phyloP scores from a whole-genome alignment of 1,140 invertebrate genomes.

The Aphelenchoides fujianensis region DNA sequence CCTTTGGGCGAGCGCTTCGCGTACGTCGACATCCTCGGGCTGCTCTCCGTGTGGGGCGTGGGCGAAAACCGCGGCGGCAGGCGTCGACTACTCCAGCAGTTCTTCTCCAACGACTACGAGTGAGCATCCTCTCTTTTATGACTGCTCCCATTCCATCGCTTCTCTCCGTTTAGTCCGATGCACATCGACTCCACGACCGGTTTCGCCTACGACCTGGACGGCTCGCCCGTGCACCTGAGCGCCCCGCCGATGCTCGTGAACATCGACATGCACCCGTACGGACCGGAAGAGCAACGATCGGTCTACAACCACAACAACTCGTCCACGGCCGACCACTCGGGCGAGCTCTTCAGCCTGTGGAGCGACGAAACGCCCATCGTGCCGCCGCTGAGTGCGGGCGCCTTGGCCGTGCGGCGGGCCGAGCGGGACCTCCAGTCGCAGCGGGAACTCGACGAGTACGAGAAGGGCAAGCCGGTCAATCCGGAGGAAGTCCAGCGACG shows the following conservation, averaged over 20 bases:
- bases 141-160: background rate
- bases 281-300: background rate
- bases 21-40: slow-evolving; percentile 90
- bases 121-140: slow-evolving; percentile 6
- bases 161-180: background rate
- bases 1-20: slow-evolving; percentile 77
- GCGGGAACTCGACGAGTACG: slow-evolving; percentile 7
- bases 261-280: slow-evolving; percentile 9
- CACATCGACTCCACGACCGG: background rate
- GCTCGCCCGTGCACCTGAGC: background rate
- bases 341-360: background rate
- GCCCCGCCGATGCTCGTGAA: slow-evolving; percentile 7
- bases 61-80: slow-evolving; percentile 69
- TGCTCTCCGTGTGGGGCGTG: slow-evolving; percentile 84
- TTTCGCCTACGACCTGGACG: slow-evolving; percentile 2
- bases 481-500: background rate
- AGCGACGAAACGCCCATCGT: background rate
- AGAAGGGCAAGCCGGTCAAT: background rate
- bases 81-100: slow-evolving; percentile 79
- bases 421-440: background rate
- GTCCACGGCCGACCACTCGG: too few species aligned
- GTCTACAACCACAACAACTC: background rate
- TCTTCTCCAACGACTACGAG: slow-evolving; percentile 92
- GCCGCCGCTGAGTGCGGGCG: background rate
- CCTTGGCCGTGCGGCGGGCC: background rate